Base-by-base conservation (phyloP, 1,140 invertebrate species). In the Pygmarrhopalites habei region DNA sequence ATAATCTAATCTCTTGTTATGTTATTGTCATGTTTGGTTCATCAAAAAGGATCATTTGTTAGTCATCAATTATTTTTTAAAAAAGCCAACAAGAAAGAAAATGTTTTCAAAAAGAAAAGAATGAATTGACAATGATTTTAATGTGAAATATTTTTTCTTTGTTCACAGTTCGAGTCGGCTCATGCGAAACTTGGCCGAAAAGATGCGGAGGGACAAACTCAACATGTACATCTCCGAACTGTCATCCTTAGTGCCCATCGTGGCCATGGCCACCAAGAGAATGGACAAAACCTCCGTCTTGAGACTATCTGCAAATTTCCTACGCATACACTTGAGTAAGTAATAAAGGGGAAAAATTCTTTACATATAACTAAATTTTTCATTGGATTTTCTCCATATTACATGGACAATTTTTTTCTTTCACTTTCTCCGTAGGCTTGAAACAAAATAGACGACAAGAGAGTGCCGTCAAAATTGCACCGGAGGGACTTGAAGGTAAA, bases 241-340 rank as follows among this genome's bases (percentile, higher is more conserved):
- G 71, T 87, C 89, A 0, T 78, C 81, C 12, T 79, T 94, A 68
- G 86, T 95, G 29, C 91, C 90, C 0, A 85, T 88, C 70, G 86
- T 92, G 35, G 82, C 86, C 12, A 84, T 82, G 71, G 86, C 89
- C 64, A 80, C 85, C 0, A 85, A 89, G 68, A 84, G 86, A 67
- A 80, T 93, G 69, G 91, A 95, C 78, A 95, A 95, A 76, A 92
- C 91, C 14, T 90, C 88, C 21, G 85, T 94, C 2, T 78, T 96
- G 7, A 79, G 92, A 51, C 82, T 95, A 56, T 84, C 89, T 23
- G 84, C 90, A 26, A 86, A 89, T 58, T 88, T 85, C 72, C 75
- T 93, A 17, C 76, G 85, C 59, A 77, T 82, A 30, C 76, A 82
- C 68, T 81, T 83, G 71, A 80, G 84, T 86, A 76, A 79, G 82